Evolutionary conservation across 2,888 invertebrate species (phyloP).

Genomic region (Hydrotaea diabolus): DNA sequence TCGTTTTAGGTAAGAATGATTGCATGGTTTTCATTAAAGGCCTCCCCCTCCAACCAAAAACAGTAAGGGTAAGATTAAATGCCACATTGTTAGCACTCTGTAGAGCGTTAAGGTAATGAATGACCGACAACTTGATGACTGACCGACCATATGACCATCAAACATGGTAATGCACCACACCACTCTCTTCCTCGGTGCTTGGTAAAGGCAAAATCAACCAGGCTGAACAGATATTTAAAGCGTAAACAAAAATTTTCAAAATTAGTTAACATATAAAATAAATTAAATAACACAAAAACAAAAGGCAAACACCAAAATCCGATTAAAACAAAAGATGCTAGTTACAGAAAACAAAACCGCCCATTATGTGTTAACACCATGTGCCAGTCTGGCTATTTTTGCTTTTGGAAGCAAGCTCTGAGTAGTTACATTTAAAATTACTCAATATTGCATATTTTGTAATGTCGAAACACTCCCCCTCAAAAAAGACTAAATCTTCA

Average conservation of each 20-base stretch:
- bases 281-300: conserved; percentile 31
- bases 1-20: conserved; percentile 63
- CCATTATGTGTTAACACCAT: conserved; percentile 27
- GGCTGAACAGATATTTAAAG: conserved; percentile 55
- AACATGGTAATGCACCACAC: no score
- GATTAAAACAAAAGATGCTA: no score
- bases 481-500: neutral
- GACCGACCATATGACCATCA: neutral
- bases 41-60: neutral
- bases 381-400: no score
- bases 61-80: no score
- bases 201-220: conserved; percentile 56
- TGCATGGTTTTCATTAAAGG: neutral
- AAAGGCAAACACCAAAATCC: neutral
- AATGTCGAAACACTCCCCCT: neutral
- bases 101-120: conserved; percentile 48
- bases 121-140: neutral
- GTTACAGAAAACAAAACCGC: neutral
- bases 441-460: conserved; percentile 37
- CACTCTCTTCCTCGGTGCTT: no score
- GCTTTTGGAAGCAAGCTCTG: no score
- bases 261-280: conserved; percentile 49
- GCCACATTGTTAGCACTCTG: conserved; percentile 32
- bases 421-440: conserved; percentile 26
- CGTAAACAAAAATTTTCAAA: conserved; percentile 47